Percentiles rank a stretch among this genome's conserved stretches.
These are phyloP conservation scores for Pocillopora verrucosa DNA, from an alignment of 64 coral and sea anemone species.

Conservation along the genomic window DNA sequence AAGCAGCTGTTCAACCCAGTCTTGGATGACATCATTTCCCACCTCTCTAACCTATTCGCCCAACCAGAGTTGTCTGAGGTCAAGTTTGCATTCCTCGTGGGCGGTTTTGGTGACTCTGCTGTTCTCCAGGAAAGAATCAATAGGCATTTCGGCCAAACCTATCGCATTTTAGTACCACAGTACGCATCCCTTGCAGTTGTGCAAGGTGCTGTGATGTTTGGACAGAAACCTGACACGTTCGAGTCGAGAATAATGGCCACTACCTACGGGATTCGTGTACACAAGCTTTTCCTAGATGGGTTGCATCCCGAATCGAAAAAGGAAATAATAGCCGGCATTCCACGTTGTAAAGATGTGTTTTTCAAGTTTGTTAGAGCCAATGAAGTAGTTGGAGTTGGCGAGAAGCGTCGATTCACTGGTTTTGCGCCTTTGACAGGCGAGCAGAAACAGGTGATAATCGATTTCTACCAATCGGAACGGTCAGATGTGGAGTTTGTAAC, in stretches of 20 bases:
- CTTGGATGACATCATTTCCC: not conserved
- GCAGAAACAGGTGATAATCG: too few species aligned
- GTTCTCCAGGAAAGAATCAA: not conserved
- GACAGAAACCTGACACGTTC: not conserved
- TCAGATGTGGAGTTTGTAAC: not conserved
- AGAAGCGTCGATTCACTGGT: not conserved
- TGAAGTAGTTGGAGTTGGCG: not conserved
- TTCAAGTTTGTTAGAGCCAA: slow-evolving; percentile 9
- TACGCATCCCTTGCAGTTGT: slow-evolving; percentile 21
- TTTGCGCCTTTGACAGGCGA: not conserved
- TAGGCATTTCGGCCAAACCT: not conserved
- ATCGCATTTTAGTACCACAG: not conserved
- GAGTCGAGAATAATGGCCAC: not conserved
- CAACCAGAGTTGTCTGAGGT: not conserved
- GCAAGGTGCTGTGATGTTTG: slow-evolving; percentile 23
- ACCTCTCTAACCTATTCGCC: not conserved
- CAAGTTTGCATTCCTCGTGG: slow-evolving; percentile 12
- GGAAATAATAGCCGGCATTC: not conserved
- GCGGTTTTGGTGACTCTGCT: slow-evolving; percentile 16
- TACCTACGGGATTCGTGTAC: not conserved
- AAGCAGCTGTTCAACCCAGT: not conserved
- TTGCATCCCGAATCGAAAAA: not conserved
- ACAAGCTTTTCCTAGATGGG: not conserved
- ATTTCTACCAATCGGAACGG: not conserved
- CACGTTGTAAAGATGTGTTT: not conserved